Evolutionary conservation across 2,797 vertebrate genomes (phyloP).

Genomic region (Scyliorhinus canicula): DNA sequence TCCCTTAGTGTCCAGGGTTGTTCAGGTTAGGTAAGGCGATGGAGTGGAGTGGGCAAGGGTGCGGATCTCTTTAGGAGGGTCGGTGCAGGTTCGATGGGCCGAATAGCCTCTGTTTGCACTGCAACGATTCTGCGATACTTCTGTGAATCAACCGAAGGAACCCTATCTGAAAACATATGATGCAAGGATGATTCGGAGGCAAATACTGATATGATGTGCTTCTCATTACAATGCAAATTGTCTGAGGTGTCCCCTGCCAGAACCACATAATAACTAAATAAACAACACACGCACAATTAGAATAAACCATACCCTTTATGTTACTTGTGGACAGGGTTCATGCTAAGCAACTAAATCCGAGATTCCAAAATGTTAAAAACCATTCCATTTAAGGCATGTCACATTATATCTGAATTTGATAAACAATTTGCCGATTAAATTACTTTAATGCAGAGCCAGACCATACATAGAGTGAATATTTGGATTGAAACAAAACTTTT

Average conservation of each 20-base stretch:
- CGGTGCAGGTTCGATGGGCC: too few species aligned
- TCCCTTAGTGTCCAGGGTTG: too few species aligned
- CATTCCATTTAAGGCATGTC: slow-evolving; percentile 27
- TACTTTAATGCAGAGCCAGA: background rate
- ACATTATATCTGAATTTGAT: slow-evolving; percentile 23
- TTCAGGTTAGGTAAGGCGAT: too few species aligned
- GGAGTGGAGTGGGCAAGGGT: too few species aligned
- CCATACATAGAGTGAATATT: slow-evolving; percentile 9
- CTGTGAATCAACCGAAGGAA: background rate
- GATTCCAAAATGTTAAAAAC: background rate
- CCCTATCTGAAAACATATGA: background rate
- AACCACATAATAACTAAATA: background rate
- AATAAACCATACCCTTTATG: background rate
- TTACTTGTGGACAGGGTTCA: background rate
- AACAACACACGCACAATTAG: slow-evolving; percentile 11
- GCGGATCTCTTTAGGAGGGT: too few species aligned
- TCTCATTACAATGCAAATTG: background rate
- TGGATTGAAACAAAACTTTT: slow-evolving; percentile 5
- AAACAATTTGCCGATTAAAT: slow-evolving; percentile 32
- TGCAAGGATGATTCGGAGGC: background rate
- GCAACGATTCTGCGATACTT: too few species aligned
- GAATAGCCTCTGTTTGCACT: too few species aligned
- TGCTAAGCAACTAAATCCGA: background rate
- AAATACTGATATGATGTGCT: background rate
- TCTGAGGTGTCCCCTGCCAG: background rate